Percentiles rank a stretch among this genome's conserved stretches.
phyloP scores from a whole-genome alignment of 23 tunicate genomes.

The Trididemnum clinides region DNA sequence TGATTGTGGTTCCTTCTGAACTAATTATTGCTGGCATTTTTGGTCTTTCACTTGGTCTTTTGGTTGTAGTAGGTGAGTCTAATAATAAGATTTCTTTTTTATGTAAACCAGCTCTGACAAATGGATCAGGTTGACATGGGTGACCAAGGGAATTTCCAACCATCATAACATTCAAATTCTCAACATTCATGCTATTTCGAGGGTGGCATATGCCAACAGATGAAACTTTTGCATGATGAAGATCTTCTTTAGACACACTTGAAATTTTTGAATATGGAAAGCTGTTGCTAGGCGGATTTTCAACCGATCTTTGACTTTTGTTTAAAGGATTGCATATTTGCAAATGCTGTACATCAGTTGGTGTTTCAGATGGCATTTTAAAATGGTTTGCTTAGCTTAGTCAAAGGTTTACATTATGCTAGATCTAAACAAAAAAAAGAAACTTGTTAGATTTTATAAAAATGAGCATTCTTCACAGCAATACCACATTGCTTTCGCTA shows the following conservation, averaged over 20 bases:
- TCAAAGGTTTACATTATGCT: background rate
- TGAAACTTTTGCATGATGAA: constrained; percentile 42
- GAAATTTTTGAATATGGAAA: constrained; percentile 53
- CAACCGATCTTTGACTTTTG: background rate
- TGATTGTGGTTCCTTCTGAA: constrained; percentile 69
- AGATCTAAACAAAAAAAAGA: too few species aligned
- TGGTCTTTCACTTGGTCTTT: background rate
- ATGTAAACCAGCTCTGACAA: too few species aligned
- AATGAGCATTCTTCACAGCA: too few species aligned
- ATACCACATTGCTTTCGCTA: too few species aligned
- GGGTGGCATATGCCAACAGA: constrained; percentile 54
- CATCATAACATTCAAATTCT: constrained; percentile 75
- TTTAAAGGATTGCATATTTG: constrained; percentile 72
- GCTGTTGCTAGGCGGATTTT: constrained; percentile 43
- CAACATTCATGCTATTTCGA: constrained; percentile 59
- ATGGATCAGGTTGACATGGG: background rate
- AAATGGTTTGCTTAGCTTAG: background rate
- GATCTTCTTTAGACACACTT: background rate
- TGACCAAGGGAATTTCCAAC: constrained; percentile 48
- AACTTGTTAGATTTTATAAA: too few species aligned
- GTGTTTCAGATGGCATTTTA: background rate
- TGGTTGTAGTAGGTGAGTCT: too few species aligned
- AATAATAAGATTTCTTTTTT: too few species aligned
- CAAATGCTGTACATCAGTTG: constrained; percentile 50
- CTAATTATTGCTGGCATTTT: constrained; percentile 89